Evolutionary conservation across 2,797 vertebrate genomes (phyloP).

Genomic region (Ibycter americanus): DNA sequence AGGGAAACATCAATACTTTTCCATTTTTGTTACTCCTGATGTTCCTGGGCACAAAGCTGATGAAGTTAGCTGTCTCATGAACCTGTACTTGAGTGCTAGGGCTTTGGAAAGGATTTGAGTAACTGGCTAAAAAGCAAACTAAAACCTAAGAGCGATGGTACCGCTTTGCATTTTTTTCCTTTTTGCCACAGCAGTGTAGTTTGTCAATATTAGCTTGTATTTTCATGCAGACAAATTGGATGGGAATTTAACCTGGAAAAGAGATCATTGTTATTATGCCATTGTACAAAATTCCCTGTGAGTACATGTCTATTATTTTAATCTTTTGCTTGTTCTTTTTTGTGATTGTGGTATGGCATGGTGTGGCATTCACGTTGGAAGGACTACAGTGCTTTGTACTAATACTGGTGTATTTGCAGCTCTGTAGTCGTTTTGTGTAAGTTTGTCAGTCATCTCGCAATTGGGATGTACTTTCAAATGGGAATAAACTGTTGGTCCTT

Average conservation of each 20-base stretch:
- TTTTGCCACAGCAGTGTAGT: neutral
- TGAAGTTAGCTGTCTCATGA: neutral
- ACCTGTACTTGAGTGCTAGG: neutral
- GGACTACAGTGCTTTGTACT: neutral
- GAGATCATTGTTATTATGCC: neutral
- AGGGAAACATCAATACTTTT: neutral
- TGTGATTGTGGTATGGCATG: accelerated
- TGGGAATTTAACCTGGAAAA: neutral
- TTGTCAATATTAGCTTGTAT: neutral
- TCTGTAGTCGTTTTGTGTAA: neutral
- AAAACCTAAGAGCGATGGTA: neutral
- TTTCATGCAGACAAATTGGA: neutral
- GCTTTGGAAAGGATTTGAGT: neutral
- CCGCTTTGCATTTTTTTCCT: neutral
- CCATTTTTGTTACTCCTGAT: neutral
- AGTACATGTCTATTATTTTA: neutral
- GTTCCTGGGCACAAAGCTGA: neutral
- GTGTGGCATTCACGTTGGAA: neutral
- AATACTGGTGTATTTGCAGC: neutral
- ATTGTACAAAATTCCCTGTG: neutral
- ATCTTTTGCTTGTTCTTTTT: neutral
- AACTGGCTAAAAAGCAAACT: neutral
- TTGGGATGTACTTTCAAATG: neutral
- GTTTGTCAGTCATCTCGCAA: neutral
- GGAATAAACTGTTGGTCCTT: neutral